Base-by-base conservation (phyloP, 2,797 vertebrate species). In the Carapus acus region DNA sequence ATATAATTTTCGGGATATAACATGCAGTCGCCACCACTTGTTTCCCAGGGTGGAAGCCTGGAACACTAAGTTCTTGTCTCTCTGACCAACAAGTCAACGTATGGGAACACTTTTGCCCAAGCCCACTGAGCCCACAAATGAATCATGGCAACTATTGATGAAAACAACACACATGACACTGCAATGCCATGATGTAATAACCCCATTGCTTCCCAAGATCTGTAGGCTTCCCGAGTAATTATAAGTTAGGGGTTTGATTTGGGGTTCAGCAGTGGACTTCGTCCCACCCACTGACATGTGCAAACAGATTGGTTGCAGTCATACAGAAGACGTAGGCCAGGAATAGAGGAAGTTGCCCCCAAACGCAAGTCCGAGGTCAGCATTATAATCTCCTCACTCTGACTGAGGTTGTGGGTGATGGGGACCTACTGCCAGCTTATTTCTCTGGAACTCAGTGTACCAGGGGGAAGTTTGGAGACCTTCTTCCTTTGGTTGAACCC, bases 151-250 rank as follows among this genome's bases (percentile, higher is more conserved):
- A 56, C 48, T 73, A 71, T 49, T 63, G 65, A 79, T 79, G 69
- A 73, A 74, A 72, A 71, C 50, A 50, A 13, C 62, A 65, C 21
- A 24, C 50, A 62, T 50, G 47, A 72, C 67, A 74, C 39, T 58
- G 62, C 55, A 62, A 73, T 66, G 69, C 65, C 67, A 77, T 85
- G 82, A 83, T 67, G 65, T 77, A 83, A 77, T 78, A 68, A 19
- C 59, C 62, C 54, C 54, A 54, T 74, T 79, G 77, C 64, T 62
- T 72, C 71, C 54, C 61, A 34, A 49, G 72, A 36, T 36, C 73
- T 69, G 67, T 58, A 72, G 73, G 73, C 67, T 71, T 79, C 69
- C 80, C 54, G 49, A 83, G 61, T 88, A 88, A 90, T 89, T 89
- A 88, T 74, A 81, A 79, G 80, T 76, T 69, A 64, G 54, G 68